Evolutionary conservation across 2,888 invertebrate genomes (phyloP), one percentile per base, ranked within the genome.

Genomic region (Salpingus planirostris): DNA sequence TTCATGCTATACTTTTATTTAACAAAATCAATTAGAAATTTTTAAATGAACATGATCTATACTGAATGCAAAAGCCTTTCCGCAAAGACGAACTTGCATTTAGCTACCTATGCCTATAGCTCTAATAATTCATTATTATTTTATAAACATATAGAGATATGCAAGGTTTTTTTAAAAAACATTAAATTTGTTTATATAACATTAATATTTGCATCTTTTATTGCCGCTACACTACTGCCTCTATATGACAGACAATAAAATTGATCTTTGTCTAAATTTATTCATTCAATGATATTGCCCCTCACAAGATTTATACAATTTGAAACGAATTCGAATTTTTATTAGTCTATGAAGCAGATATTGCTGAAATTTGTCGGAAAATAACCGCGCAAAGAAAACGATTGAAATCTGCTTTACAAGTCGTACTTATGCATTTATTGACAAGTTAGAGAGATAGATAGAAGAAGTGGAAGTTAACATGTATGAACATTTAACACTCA

Each of bases 141-240:
- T n/a, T n/a, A n/a, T n/a, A n/a, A 31, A 36, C 29, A 47, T 44
- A 48, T 37, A 44, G 33, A 46, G 48, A 48, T 48, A 48, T 48
- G 48, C 46, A 40, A 44, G 46, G 41, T 41, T 41, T n/a, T n/a
- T n/a, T 40, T 37, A 35, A 36, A 44, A 41, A 42, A 46, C 43
- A 43, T 39, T 46, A 44, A 41, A 36, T 35, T 38, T n/a, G n/a
- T n/a, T n/a, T n/a, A n/a, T n/a, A n/a, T 41, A 41, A 40, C 38
- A 40, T 36, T 33, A 34, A 40, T 42, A 40, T 42, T 38, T 39
- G 41, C 40, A 44, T 43, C 15, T 31, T 37, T 49, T 49, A 49
- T 49, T 49, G 49, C 49, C 49, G 45, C 40, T 49, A 49, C 47
- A 49, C 49, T 49, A 49, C 42, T 31, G 46, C 15, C 27, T 28